Percentiles rank a stretch among this genome's conserved stretches.
Conservation (phyloP, 2,113 vertebrate genomes). For the Cyprinus carpio region DNA sequence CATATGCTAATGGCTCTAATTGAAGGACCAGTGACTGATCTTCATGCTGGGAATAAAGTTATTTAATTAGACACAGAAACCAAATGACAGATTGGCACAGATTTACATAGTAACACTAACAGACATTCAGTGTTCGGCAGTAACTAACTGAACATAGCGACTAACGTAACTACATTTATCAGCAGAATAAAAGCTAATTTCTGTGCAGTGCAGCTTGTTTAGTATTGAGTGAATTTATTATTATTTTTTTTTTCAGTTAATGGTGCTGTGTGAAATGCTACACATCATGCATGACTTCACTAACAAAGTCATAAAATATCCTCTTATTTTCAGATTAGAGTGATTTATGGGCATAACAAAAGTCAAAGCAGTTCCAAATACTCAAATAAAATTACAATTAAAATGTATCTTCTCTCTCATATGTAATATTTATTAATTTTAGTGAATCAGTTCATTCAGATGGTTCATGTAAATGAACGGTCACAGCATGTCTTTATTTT, state of each 20-base stretch:
- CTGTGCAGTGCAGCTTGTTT: neutral
- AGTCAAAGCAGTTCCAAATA: neutral
- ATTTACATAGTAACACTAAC: constrained; percentile 22
- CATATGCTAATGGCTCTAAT: constrained; percentile 39
- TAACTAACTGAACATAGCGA: neutral
- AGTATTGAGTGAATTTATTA: neutral
- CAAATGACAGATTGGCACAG: constrained; percentile 16
- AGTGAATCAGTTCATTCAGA: too few relatives aligned
- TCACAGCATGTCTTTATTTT: too few relatives aligned
- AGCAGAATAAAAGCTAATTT: neutral
- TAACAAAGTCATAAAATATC: neutral
- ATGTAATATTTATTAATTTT: too few relatives aligned
- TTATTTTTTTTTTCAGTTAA: neutral
- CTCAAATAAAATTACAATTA: neutral
- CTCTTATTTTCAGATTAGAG: neutral
- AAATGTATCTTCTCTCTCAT: too few relatives aligned
- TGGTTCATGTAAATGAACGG: too few relatives aligned
- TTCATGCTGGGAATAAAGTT: constrained; percentile 27
- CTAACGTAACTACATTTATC: neutral
- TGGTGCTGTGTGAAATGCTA: too few relatives aligned
- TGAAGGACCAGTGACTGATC: constrained; percentile 38
- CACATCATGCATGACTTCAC: neutral
- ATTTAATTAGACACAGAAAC: constrained; percentile 38
- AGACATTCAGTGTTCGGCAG: neutral
- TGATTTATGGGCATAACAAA: neutral